Percentiles rank a stretch among this genome's conserved stretches.
Evolutionary conservation across 2,888 invertebrate species (phyloP).

Genomic region (Thumatha senex): DNA sequence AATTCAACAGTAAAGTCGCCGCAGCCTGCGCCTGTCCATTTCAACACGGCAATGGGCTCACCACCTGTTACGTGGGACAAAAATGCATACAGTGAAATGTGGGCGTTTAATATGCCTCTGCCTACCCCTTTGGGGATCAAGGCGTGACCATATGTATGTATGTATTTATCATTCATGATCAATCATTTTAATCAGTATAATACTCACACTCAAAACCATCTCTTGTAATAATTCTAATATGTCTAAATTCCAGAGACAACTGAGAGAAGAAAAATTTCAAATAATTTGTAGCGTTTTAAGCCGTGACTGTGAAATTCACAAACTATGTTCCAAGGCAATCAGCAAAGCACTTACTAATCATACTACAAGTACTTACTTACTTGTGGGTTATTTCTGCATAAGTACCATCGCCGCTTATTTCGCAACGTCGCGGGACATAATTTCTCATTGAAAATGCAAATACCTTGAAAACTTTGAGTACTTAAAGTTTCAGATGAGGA

Average conservation of each 20-base stretch:
- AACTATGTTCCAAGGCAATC: constrained; percentile 45
- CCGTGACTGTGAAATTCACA: constrained; percentile 12
- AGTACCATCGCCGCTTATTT: constrained; percentile 42
- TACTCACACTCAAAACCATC: background rate
- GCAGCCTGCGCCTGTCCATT: no score
- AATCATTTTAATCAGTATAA: no score
- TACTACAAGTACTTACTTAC: constrained; percentile 24
- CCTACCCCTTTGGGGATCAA: no score
- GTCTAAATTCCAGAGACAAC: background rate
- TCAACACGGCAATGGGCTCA: no score
- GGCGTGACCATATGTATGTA: no score
- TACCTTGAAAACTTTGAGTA: constrained; percentile 41
- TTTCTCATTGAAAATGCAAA: constrained; percentile 58
- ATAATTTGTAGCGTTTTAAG: constrained; percentile 17
- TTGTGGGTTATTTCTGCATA: constrained; percentile 51
- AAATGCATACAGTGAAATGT: no score
- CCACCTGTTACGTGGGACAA: no score
- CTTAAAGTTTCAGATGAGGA: constrained; percentile 37
- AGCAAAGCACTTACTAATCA: constrained; percentile 26
- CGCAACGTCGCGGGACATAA: constrained; percentile 50
- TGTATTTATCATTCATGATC: no score
- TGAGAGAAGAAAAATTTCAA: constrained; percentile 14
- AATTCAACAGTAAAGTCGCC: no score
- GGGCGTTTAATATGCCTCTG: no score
- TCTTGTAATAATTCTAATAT: background rate